Evolutionary conservation across 2,113 vertebrate species (phyloP), one percentile per base, ranked within the genome.

Genomic region (Nerophis ophidion): DNA sequence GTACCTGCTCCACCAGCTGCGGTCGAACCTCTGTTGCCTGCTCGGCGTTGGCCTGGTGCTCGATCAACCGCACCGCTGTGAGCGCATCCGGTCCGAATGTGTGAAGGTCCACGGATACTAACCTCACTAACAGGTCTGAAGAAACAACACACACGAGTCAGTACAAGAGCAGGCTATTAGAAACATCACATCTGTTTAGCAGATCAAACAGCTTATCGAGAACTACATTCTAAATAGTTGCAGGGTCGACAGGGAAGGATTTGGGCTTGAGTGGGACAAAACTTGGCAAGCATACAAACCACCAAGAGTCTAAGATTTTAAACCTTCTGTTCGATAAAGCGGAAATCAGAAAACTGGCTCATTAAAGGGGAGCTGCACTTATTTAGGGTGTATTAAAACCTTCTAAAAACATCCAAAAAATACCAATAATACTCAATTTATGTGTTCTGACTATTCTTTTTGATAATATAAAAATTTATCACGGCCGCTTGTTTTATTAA

Each of bases 71-170:
- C 75, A 99, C 93, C 34, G 93, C 95, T 44, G 93, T 93, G 35
- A 98, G 89, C 47, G 95, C 94, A 66, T 99, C 96, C 38, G 96
- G 91, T 65, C 96, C 97, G 76, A 99, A 97, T 65, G 96, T 97
- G 77, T 98, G 95, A 81, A 99, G 92, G 86, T 99, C 97, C 77
- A 98, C 93, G 9, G 96, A 98, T 66, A 98, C 93, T 72, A 99
- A 86, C 79, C 95, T 93, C 47, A 99, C 96, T 73, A 99, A 88
- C 66, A 95, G 90, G 88, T 99, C 97, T 99, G 69, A 6, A 38
- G n/a, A 34, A n/a, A 46, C 17, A 44, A 45, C 1, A 6, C 0
- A 49, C 4, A 45, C 15, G 4, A 3, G 17, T 73, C 17, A 73
- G 50, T n/a, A 48, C 11, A 11, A 14, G 16, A 10, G 48, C 0